These are phyloP conservation scores for Mimachlamys varia DNA, from an alignment of 2,888 invertebrate species.

Conservation along the genomic window DNA sequence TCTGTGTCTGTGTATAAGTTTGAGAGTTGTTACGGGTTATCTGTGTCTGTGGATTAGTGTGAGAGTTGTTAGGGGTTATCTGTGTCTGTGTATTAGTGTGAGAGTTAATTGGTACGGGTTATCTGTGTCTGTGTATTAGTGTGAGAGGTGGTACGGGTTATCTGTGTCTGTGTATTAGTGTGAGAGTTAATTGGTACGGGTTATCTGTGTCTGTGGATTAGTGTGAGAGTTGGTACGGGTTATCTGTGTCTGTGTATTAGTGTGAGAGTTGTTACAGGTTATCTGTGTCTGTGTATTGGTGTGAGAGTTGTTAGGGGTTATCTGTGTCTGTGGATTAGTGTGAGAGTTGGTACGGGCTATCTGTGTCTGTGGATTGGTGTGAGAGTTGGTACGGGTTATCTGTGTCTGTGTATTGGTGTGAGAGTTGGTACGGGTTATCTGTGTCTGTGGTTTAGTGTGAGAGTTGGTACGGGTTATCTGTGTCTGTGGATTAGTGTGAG, in stretches of 20 bases:
- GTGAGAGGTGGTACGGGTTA: not conserved
- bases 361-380: not conserved
- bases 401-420: not conserved
- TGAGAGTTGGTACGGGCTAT: no score
- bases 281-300: not conserved
- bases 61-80: no score
- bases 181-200: no score
- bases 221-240: no score
- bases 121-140: not conserved
- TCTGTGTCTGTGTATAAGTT: not conserved
- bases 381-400: not conserved
- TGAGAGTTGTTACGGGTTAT: not conserved
- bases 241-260: no score
- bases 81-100: not conserved
- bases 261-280: not conserved
- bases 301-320: no score
- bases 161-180: not conserved
- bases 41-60: not conserved
- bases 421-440: not conserved
- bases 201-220: not conserved
- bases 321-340: not conserved
- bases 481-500: not conserved
- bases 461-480: not conserved
- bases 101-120: no score
- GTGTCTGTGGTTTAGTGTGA: not conserved